Conservation (phyloP, 2,113 vertebrate species). For the Athene cunicularia region DNA sequence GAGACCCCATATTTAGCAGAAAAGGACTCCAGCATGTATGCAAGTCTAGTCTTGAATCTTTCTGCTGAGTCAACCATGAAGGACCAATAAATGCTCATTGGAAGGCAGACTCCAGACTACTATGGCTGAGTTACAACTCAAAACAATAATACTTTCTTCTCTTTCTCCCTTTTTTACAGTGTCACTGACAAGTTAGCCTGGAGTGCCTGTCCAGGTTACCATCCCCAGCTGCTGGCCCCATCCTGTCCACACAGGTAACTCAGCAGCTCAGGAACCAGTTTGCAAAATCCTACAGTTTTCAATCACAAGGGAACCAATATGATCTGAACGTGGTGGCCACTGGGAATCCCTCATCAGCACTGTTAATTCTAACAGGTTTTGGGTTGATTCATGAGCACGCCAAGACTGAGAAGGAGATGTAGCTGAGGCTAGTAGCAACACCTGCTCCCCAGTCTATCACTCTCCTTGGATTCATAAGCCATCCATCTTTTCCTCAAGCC, state of each 20-base stretch:
- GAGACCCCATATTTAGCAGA: background rate
- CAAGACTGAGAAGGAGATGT: background rate
- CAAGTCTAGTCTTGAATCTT: background rate
- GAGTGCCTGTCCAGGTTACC: background rate
- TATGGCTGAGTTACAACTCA: background rate
- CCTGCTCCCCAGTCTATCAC: background rate
- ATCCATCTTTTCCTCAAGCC: background rate
- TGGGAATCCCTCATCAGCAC: background rate
- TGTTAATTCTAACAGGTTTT: background rate
- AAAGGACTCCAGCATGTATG: background rate
- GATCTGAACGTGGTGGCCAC: rapidly evolving
- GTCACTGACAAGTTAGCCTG: background rate
- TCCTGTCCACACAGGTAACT: background rate
- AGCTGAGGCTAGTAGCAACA: background rate
- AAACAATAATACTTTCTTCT: background rate
- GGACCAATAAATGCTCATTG: background rate
- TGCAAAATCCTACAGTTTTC: background rate
- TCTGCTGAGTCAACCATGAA: background rate
- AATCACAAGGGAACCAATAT: background rate
- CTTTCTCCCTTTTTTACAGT: background rate
- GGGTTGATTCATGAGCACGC: background rate
- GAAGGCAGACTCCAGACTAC: background rate
- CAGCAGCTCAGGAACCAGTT: background rate
- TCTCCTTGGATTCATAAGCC: background rate
- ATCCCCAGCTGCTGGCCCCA: background rate